Evolutionary conservation across 1,140 invertebrate species (phyloP).

Genomic region (Tetragnatha versicolor): DNA sequence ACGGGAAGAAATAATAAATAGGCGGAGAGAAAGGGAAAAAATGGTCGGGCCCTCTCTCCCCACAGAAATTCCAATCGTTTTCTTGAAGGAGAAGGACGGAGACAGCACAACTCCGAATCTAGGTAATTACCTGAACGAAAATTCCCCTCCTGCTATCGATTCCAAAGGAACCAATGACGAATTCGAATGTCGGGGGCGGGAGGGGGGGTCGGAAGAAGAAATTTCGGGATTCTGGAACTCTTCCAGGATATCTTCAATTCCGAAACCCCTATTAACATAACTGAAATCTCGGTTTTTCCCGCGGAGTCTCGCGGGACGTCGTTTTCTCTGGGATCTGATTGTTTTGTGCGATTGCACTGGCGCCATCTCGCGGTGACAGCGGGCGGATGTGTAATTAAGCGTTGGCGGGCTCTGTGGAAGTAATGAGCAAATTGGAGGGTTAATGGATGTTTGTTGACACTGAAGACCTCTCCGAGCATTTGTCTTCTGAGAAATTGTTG

Average conservation of each 20-base stretch:
- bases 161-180: neutral
- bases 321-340: neutral
- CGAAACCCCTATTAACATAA: conserved; percentile 17
- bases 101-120: neutral
- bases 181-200: neutral
- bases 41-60: neutral
- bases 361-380: neutral
- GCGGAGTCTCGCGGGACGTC: neutral
- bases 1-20: neutral
- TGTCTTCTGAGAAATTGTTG: conserved; percentile 15
- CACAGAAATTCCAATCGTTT: conserved; percentile 11
- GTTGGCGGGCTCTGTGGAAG: neutral
- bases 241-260: too few relatives aligned
- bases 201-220: too few relatives aligned
- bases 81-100: neutral
- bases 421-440: conserved; percentile 16
- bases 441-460: conserved; percentile 6
- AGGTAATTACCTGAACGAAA: conserved; percentile 14
- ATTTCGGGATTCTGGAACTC: neutral
- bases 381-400: conserved; percentile 6
- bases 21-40: neutral
- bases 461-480: neutral
- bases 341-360: neutral
- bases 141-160: neutral
- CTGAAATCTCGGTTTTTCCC: conserved; percentile 25